Evolutionary conservation across 1,140 invertebrate genomes (phyloP).

Genomic region (Thalassaphorura encarpata): DNA sequence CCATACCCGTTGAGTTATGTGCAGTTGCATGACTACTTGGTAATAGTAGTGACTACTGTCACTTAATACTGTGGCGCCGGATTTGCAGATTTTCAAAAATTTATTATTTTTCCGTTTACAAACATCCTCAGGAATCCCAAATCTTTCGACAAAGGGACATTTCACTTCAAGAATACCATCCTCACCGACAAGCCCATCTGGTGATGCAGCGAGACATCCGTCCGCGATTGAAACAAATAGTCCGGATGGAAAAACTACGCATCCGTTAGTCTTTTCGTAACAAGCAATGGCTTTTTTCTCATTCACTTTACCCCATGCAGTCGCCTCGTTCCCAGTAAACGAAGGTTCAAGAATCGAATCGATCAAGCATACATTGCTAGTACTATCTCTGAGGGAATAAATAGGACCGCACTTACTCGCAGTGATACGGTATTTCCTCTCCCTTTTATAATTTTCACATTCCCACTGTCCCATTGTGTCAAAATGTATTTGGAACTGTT

Average conservation of each 20-base stretch:
- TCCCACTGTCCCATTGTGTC: slow-evolving; percentile 1
- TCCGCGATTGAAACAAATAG: slow-evolving; percentile 36
- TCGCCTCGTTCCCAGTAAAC: neutral
- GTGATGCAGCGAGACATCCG: slow-evolving; percentile 36
- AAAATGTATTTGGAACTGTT: neutral
- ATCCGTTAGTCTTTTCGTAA: slow-evolving; percentile 3
- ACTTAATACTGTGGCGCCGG: no score
- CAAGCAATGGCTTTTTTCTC: neutral
- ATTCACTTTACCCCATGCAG: neutral
- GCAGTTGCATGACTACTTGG: slow-evolving; percentile 39
- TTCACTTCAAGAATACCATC: slow-evolving; percentile 37
- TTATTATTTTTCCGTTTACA: neutral
- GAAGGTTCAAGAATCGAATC: neutral
- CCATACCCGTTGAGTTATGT: slow-evolving; percentile 34
- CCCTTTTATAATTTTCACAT: neutral
- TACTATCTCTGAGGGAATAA: neutral
- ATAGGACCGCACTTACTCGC: slow-evolving; percentile 1
- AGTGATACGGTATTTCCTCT: slow-evolving; percentile 1
- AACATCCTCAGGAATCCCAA: slow-evolving; percentile 24
- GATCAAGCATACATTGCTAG: neutral
- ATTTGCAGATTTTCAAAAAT: neutral
- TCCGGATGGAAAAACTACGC: slow-evolving; percentile 34
- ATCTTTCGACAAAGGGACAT: slow-evolving; percentile 33
- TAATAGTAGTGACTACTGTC: slow-evolving; percentile 37
- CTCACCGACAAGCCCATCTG: slow-evolving; percentile 38